Percentiles rank a stretch among this genome's conserved stretches.
Evolutionary conservation across 2,113 vertebrate genomes (phyloP).

Genomic region (Tonatia bakeri): DNA sequence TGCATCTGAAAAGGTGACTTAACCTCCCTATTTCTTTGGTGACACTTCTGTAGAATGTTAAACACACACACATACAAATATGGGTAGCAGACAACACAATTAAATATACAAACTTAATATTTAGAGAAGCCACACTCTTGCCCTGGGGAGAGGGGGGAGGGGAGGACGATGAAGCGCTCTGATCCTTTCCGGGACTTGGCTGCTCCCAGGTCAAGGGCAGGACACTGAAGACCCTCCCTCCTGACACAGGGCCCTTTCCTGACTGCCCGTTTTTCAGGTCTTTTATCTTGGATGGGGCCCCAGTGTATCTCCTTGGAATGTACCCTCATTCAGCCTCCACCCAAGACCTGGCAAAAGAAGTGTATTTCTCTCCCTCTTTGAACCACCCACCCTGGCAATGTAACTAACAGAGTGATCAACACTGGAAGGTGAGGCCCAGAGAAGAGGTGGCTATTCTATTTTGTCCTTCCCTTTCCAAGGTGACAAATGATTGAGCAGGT

Average conservation of each 20-base stretch:
- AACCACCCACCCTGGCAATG: neutral
- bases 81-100: neutral
- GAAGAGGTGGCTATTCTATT: neutral
- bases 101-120: neutral
- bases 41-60: neutral
- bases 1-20: neutral
- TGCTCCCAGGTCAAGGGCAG: neutral
- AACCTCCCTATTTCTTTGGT: neutral
- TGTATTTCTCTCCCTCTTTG: neutral
- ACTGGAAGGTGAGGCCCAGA: neutral
- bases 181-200: neutral
- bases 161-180: fast-evolving
- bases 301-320: neutral
- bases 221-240: neutral
- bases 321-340: neutral
- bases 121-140: neutral
- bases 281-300: neutral
- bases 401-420: neutral
- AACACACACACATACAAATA: neutral
- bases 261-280: neutral
- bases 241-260: neutral
- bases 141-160: neutral
- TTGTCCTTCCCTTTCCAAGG: neutral
- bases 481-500: neutral
- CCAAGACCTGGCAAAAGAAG: neutral